These are phyloP conservation scores for Athrips mouffetella DNA, from an alignment of 2,888 invertebrate genomes.

Conservation along the genomic window DNA sequence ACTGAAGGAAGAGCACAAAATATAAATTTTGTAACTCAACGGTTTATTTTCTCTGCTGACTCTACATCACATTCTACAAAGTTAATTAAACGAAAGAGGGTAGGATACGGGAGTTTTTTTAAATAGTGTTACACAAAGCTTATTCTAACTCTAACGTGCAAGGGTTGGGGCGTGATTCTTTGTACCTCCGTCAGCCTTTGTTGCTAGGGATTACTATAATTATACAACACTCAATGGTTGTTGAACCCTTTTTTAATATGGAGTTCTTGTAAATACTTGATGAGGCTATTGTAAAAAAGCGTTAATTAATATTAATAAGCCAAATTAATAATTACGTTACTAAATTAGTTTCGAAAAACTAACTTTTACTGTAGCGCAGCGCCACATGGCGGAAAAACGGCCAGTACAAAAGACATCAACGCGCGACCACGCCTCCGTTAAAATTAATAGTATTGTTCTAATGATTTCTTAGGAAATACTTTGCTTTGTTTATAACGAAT, in stretches of 20 bases:
- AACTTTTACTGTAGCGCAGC: no score
- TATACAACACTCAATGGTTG: neutral
- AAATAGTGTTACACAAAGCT: neutral
- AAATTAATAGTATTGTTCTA: neutral
- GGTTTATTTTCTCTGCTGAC: slow-evolving; percentile 2
- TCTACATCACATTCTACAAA: neutral
- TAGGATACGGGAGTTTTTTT: neutral
- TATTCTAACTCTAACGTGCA: slow-evolving; percentile 1
- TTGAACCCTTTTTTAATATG: neutral
- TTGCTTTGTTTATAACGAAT: no score
- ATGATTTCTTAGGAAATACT: no score
- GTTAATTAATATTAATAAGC: no score
- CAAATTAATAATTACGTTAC: no score
- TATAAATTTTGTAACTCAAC: no score
- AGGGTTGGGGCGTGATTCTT: neutral
- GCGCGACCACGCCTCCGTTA: slow-evolving; percentile 26
- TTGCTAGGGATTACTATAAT: neutral
- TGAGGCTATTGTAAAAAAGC: no score
- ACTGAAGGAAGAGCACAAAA: no score
- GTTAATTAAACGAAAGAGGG: slow-evolving; percentile 11
- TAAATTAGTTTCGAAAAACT: no score
- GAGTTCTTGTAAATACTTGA: no score
- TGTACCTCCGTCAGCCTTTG: neutral
- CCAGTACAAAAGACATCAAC: slow-evolving; percentile 48
- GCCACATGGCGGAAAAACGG: no score